Evolutionary conservation across 2,888 invertebrate genomes (phyloP).

Genomic region (Galeruca laticollis): DNA sequence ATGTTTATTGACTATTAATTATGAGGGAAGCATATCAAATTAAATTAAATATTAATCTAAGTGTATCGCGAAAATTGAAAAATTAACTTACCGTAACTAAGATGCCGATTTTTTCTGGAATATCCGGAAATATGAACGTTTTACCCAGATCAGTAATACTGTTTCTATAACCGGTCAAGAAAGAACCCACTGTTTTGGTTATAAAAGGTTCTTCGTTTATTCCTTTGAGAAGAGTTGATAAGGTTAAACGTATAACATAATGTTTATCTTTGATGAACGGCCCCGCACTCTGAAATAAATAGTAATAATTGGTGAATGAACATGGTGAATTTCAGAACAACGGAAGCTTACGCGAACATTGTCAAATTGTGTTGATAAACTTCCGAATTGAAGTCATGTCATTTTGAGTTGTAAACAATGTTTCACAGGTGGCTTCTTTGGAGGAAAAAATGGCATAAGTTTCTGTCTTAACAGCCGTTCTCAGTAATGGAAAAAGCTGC

Average conservation of each 20-base stretch:
- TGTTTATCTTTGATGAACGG: constrained; percentile 68
- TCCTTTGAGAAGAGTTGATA: constrained; percentile 66
- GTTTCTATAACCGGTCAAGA: constrained; percentile 84
- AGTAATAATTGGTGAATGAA: background rate
- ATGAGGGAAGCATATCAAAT: too few relatives aligned
- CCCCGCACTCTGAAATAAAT: constrained; percentile 68
- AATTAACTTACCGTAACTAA: constrained; percentile 73
- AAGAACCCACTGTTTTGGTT: constrained; percentile 69
- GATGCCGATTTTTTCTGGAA: constrained; percentile 59
- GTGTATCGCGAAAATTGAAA: background rate
- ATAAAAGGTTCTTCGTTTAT: constrained; percentile 68
- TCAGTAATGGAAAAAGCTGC: too few relatives aligned
- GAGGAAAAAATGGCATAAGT: too few relatives aligned
- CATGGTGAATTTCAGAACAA: too few relatives aligned
- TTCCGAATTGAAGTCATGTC: too few relatives aligned
- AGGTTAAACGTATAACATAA: constrained; percentile 64
- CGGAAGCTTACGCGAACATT: too few relatives aligned
- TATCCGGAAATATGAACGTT: constrained; percentile 50
- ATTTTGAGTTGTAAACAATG: too few relatives aligned
- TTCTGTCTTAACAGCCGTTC: too few relatives aligned
- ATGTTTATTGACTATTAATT: too few relatives aligned
- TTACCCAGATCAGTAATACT: constrained; percentile 68
- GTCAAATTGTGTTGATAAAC: too few relatives aligned
- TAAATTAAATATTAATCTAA: too few relatives aligned
- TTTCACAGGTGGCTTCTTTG: too few relatives aligned